phyloP scores from a whole-genome alignment of 2,888 invertebrate species.

The Sinodicranocentrus sp. region DNA sequence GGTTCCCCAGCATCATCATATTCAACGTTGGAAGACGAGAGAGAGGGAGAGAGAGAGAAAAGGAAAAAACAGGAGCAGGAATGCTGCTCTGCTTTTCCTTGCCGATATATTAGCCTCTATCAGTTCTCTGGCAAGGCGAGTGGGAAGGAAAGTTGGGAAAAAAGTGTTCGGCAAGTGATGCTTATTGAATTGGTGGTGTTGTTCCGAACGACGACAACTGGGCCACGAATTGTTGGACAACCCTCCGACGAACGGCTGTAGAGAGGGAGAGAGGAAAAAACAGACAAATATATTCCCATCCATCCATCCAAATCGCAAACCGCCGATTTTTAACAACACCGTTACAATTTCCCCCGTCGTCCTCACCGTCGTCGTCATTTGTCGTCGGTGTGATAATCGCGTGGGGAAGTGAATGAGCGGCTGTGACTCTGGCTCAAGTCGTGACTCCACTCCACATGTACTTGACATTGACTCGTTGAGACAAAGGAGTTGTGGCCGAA shows the following conservation, averaged over 20 bases:
- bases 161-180: conserved; percentile 62
- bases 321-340: conserved; percentile 65
- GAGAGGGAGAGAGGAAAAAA: conserved; percentile 38
- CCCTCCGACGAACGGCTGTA: conserved; percentile 50
- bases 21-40: no score
- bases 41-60: neutral
- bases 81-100: conserved; percentile 10
- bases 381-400: conserved; percentile 47
- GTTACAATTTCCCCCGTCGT: conserved; percentile 15
- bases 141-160: conserved; percentile 35
- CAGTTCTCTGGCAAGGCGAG: neutral
- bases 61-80: conserved; percentile 20
- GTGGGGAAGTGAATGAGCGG: neutral
- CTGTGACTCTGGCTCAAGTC: neutral
- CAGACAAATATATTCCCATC: conserved; percentile 34
- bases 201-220: conserved; percentile 67
- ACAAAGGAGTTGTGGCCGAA: no score
- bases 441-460: conserved; percentile 11
- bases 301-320: conserved; percentile 64
- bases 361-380: conserved; percentile 55
- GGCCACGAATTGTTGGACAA: conserved; percentile 66
- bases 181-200: conserved; percentile 59
- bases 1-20: neutral
- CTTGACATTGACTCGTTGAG: neutral
- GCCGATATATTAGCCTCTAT: neutral